Conservation (phyloP, 2,888 invertebrate genomes). For the Drosophila suboccidentalis region DNA sequence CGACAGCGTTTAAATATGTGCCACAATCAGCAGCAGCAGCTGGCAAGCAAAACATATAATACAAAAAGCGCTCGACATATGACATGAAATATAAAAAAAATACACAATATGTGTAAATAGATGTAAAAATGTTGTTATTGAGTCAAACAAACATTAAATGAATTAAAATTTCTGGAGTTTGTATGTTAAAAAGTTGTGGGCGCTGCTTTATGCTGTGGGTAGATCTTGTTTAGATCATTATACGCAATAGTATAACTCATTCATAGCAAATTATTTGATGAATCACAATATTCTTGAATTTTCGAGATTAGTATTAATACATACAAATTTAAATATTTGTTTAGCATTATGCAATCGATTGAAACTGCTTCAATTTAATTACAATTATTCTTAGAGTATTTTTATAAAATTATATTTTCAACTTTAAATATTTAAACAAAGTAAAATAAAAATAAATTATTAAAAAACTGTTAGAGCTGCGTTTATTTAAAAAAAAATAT, state of each 20-base stretch:
- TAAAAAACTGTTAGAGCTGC: background rate
- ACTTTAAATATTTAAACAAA: background rate
- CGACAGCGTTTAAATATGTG: slow-evolving; percentile 55
- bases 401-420: background rate
- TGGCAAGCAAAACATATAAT: slow-evolving; percentile 30
- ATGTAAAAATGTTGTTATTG: slow-evolving; percentile 45
- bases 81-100: slow-evolving; percentile 27
- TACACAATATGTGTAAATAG: slow-evolving; percentile 1
- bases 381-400: background rate
- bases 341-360: background rate
- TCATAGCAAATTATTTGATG: slow-evolving; percentile 41
- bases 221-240: slow-evolving; percentile 18
- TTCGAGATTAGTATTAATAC: background rate
- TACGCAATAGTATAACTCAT: slow-evolving; percentile 28
- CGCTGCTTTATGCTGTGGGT: slow-evolving; percentile 33
- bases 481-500: background rate
- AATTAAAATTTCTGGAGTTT: slow-evolving; percentile 30
- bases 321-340: background rate
- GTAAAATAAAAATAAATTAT: background rate
- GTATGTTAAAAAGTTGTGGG: slow-evolving; percentile 30
- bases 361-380: background rate
- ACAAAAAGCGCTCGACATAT: slow-evolving; percentile 35
- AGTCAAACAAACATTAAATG: slow-evolving; percentile 48
- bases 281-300: slow-evolving; percentile 31
- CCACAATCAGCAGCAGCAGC: slow-evolving; percentile 30